Evolutionary conservation across 2,113 vertebrate species (phyloP).

Genomic region (Pomatostomus ruficeps): DNA sequence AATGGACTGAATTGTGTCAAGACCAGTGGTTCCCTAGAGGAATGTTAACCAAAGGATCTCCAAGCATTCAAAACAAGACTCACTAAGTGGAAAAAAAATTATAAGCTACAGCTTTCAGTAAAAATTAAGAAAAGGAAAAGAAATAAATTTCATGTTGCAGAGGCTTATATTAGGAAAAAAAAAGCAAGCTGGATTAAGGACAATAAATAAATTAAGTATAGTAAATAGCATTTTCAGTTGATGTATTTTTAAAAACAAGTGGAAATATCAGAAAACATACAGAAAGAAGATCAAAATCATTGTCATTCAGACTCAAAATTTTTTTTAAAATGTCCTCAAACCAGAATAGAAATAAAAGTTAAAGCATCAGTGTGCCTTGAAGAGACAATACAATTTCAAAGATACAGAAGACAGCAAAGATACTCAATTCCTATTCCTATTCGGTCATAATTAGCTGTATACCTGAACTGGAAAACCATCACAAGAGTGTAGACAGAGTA

Average conservation of each 20-base stretch:
- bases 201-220: neutral
- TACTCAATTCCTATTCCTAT: neutral
- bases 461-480: neutral
- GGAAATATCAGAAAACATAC: neutral
- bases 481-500: neutral
- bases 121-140: neutral
- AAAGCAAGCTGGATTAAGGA: neutral
- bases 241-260: neutral
- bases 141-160: neutral
- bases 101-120: neutral
- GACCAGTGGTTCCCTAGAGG: neutral
- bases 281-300: neutral
- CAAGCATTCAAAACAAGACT: neutral
- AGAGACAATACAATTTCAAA: neutral
- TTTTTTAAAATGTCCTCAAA: neutral
- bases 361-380: neutral
- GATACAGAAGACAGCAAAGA: neutral
- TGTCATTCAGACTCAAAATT: neutral
- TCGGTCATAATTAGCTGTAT: neutral
- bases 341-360: neutral
- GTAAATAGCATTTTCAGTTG: neutral
- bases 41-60: neutral
- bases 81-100: neutral
- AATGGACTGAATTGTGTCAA: neutral
- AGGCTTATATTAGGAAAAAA: neutral